Percentiles rank a stretch among this genome's conserved stretches.
phyloP scores from a whole-genome alignment of 2,113 vertebrate genomes.

The Zonotrichia leucophrys region DNA sequence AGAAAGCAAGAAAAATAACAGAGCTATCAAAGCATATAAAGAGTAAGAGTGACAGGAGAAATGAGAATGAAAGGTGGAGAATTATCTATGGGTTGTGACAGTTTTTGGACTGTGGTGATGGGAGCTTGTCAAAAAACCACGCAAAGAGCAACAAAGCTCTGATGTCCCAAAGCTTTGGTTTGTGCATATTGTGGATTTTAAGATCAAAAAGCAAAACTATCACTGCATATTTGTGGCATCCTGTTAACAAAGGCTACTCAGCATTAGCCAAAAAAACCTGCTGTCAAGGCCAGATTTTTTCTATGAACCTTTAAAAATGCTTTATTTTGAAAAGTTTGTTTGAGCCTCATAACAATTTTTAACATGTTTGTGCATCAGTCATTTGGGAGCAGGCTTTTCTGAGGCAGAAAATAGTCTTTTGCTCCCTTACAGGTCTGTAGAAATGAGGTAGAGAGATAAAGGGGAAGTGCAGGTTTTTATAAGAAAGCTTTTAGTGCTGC shows the following conservation, averaged over 20 bases:
- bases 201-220: neutral
- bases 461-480: neutral
- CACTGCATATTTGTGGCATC: neutral
- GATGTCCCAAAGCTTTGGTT: neutral
- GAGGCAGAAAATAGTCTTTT: neutral
- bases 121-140: neutral
- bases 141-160: neutral
- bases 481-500: neutral
- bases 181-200: neutral
- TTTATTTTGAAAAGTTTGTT: neutral
- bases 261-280: neutral
- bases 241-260: neutral
- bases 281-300: neutral
- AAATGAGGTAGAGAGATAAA: neutral
- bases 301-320: neutral
- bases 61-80: slow-evolving; percentile 9
- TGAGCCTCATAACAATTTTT: neutral
- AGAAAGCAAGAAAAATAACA: slow-evolving; percentile 7
- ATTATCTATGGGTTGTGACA: neutral
- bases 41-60: neutral
- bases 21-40: neutral
- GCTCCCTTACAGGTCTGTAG: neutral
- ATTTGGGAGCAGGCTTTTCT: neutral
- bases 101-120: neutral
- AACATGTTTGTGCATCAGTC: neutral